These are phyloP conservation scores for Colaptes auratus DNA, from an alignment of 2,113 vertebrate species.

Conservation along the genomic window DNA sequence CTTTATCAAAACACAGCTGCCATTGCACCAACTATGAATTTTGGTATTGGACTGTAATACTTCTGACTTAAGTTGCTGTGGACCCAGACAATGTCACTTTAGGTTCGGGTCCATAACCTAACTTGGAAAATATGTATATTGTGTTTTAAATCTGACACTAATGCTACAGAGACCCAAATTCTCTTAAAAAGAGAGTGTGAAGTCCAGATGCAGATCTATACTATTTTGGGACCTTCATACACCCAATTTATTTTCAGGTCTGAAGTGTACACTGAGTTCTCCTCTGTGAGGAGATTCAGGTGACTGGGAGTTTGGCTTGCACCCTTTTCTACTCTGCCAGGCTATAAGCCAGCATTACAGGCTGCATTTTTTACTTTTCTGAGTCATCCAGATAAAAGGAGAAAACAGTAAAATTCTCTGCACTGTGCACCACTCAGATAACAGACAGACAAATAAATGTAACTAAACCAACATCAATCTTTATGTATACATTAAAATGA, in stretches of 20 bases:
- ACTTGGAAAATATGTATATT: not conserved
- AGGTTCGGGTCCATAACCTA: not conserved
- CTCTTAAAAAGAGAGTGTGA: not conserved
- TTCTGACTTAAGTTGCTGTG: not conserved
- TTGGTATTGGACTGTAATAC: not conserved
- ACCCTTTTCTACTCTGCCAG: constrained; percentile 10
- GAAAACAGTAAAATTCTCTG: constrained; percentile 45
- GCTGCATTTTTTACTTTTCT: constrained; percentile 53
- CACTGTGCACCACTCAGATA: constrained; percentile 50
- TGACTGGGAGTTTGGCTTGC: constrained; percentile 23
- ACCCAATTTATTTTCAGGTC: not conserved
- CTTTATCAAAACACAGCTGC: not conserved
- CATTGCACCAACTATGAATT: not conserved
- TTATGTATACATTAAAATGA: constrained; percentile 32
- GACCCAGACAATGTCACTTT: not conserved
- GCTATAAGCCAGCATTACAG: constrained; percentile 19
- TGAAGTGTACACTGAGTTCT: not conserved
- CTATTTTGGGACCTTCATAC: not conserved
- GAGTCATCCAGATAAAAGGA: constrained; percentile 61
- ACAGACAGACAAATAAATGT: constrained; percentile 62
- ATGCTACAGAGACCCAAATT: not conserved
- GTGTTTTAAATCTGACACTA: not conserved
- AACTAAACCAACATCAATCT: constrained; percentile 54
- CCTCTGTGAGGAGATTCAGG: not conserved
- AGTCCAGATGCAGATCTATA: not conserved